Evolutionary conservation across 2,888 invertebrate genomes (phyloP), one percentile per base, ranked within the genome.

Genomic region (Drosophila quinaria): DNA sequence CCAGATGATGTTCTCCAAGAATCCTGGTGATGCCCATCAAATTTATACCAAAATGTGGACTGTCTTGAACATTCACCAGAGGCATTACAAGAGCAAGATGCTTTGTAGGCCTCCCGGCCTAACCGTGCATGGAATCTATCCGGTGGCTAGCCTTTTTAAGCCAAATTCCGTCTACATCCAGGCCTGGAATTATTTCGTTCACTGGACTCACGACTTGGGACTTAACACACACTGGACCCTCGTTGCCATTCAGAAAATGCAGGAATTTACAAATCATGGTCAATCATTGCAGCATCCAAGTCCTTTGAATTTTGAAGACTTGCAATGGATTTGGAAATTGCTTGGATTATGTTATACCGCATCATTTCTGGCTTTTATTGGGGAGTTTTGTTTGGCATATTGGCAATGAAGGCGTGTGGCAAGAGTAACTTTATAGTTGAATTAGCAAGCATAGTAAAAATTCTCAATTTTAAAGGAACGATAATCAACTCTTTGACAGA

Each of bases 291-390:
- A 0, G 0, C 22, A 33, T 5, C 44, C 19, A 56, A 33, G 3
- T 15, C 19, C 44, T 0, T 46, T 56, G 11, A 46, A 4, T 0
- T 31, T 31, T 4, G 9, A 37, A 0, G 47, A 68, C 29, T 29
- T 68, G 6, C 15, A 51, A 4, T 68, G 58, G 68, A n/a, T 47
- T 3, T 65, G 68, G 65, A 19, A 56, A 15, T 10, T 44, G 3
- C 33, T 56, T n/a, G 44, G 11, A 10, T 4, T 46, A 1, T 33
- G 56, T 15, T 46, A 56, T 13, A 33, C 19, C 0, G 3, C 9
- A 1, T 35, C 68, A 3, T 15, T 33, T 6, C 0, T 68, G 3
- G 33, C 41, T 1, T 68, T 65, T 1, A 2, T 58, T 0, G 33
- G 19, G 0, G 56, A 56, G 15, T 19, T 46, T 44, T 15, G 2